These are phyloP conservation scores for Amblyornis subalaris DNA, from an alignment of 2,113 vertebrate genomes.

Conservation along the genomic window DNA sequence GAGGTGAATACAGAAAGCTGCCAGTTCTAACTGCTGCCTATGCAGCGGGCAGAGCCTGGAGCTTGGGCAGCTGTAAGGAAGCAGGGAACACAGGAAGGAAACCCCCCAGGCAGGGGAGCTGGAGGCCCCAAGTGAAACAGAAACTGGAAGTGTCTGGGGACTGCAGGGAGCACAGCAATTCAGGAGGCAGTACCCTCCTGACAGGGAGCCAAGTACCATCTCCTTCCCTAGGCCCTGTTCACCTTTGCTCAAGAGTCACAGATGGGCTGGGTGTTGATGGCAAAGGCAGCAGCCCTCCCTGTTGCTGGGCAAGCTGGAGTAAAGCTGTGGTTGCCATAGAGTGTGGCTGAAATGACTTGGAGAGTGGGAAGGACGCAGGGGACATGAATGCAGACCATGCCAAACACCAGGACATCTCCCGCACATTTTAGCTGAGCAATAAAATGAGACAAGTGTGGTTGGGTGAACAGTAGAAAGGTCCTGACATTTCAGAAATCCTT, in stretches of 20 bases:
- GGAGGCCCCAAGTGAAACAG: background rate
- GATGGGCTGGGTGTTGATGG: background rate
- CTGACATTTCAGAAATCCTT: constrained; percentile 65
- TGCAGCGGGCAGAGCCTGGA: background rate
- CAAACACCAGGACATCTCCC: background rate
- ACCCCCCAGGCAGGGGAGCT: background rate
- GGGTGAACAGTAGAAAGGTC: constrained; percentile 54
- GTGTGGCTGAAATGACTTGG: background rate
- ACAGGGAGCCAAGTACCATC: background rate
- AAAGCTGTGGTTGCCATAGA: background rate
- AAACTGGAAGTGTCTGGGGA: background rate
- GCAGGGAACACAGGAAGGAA: background rate
- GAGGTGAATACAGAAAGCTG: background rate
- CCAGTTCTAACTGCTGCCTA: background rate
- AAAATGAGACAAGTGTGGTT: background rate
- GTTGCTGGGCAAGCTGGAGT: background rate
- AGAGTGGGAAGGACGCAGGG: background rate
- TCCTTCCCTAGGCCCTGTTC: background rate
- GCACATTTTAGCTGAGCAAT: background rate
- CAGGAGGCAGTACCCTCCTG: background rate
- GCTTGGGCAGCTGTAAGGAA: background rate
- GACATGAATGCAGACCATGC: accelerated
- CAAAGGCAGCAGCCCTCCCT: background rate
- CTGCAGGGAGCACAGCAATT: background rate
- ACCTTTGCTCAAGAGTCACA: background rate